Base-by-base conservation (phyloP, 2,113 vertebrate species). In the Amblyornis subalaris region DNA sequence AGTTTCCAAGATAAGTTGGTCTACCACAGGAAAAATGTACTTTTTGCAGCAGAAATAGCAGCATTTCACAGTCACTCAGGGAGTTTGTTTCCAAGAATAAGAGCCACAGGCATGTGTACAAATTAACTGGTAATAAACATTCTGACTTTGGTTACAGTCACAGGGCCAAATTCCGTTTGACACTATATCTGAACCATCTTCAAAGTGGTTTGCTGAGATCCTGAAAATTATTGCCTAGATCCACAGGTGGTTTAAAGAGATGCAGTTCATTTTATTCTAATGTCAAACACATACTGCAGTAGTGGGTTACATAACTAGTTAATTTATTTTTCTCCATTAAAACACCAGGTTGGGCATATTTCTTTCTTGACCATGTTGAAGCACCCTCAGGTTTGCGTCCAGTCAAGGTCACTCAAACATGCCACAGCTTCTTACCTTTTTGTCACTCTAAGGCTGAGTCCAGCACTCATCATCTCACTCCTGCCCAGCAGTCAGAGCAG, bases 71-170 rank as follows among this genome's bases (percentile, higher is more conserved):
- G 94, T 94, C 88, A 74, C 44, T 36, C 55, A 47, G 83, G 76
- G 79, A 90, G 47, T 29, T 33, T 83, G 60, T 77, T 95, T 92
- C 92, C 92, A 95, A 92, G 79, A 95, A 92, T 54, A 92, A 92
- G 83, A 96, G 76, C 92, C 94, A 95, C 95, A 96, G 88, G 90
- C 85, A 96, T 96, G 82, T 40, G 79, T 71, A 93, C 54, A 83
- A 93, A 94, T 93, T 93, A 93, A 83, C 54, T 66, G 35, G 55
- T 55, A 90, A 94, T 88, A 95, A 96, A 93, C 78, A 91, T 93
- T 80, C 67, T 91, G 82, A 90, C 71, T 94, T 93, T 15, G 55
- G 95, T 90, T 88, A 90, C 75, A 83, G 60, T 51, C 69, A 51
- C 82, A 55, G 44, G 67, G 79, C 64, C 90, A 88, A 88, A 80